phyloP scores from a whole-genome alignment of 1,140 invertebrate species.

The Psilanteris sp. region DNA sequence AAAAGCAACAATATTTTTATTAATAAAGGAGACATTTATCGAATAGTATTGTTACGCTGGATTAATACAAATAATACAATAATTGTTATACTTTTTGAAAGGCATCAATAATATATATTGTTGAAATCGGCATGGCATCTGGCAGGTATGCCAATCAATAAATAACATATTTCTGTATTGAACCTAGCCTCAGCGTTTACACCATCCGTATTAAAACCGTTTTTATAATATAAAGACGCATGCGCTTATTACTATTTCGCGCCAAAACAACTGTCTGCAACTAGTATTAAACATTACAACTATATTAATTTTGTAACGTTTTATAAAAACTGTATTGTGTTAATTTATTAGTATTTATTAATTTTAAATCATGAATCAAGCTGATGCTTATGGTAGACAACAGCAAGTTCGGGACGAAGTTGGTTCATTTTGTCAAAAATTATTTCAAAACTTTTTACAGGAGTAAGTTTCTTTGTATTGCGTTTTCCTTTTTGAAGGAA shows the following conservation, averaged over 20 bases:
- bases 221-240: neutral
- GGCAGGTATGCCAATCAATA: too few species aligned
- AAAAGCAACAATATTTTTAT: too few species aligned
- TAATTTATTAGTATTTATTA: constrained; percentile 2
- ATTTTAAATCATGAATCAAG: constrained; percentile 58
- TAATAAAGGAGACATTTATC: too few species aligned
- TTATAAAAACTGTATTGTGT: neutral
- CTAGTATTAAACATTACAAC: neutral
- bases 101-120: too few species aligned
- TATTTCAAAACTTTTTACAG: constrained; percentile 97
- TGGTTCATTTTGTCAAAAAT: constrained; percentile 94
- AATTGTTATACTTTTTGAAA: too few species aligned
- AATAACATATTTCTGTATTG: too few species aligned
- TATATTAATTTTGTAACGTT: neutral
- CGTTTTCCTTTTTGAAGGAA: neutral
- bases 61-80: too few species aligned
- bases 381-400: constrained; percentile 54
- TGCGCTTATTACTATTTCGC: constrained; percentile 14
- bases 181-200: too few species aligned
- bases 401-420: constrained; percentile 89
- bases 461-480: constrained; percentile 85
- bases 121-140: too few species aligned
- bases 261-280: constrained; percentile 25
- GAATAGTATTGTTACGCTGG: too few species aligned
- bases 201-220: too few species aligned